Evolutionary conservation across 2,113 vertebrate genomes (phyloP).

Genomic region (Microcebus murinus): DNA sequence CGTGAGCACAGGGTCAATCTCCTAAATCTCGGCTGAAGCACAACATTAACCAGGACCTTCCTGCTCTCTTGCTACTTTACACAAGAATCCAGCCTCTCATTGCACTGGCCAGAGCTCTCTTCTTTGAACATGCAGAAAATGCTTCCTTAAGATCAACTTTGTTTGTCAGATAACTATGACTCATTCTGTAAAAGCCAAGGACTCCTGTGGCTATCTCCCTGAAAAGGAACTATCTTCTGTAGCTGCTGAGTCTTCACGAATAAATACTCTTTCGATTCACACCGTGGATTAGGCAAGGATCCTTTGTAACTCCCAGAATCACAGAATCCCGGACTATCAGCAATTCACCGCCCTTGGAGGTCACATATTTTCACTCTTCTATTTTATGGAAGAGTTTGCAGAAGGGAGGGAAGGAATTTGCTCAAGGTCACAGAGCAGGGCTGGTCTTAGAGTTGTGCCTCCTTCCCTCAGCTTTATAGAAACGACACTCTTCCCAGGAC

Average conservation of each 20-base stretch:
- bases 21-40: background rate
- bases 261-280: background rate
- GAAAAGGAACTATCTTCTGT: background rate
- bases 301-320: background rate
- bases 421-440: background rate
- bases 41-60: background rate
- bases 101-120: background rate
- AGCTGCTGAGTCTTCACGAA: background rate
- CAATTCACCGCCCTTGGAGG: background rate
- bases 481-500: background rate
- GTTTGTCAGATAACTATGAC: background rate
- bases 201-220: background rate
- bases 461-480: background rate
- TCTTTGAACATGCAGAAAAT: background rate
- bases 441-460: background rate
- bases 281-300: no score
- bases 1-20: background rate
- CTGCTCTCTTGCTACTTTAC: background rate
- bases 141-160: background rate
- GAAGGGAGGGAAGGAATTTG: background rate
- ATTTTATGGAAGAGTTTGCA: background rate
- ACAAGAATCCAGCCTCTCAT: background rate
- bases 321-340: fast-evolving
- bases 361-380: background rate
- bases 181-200: background rate